Conservation (phyloP, 2,113 vertebrate species). For the Myrmecobius fasciatus region DNA sequence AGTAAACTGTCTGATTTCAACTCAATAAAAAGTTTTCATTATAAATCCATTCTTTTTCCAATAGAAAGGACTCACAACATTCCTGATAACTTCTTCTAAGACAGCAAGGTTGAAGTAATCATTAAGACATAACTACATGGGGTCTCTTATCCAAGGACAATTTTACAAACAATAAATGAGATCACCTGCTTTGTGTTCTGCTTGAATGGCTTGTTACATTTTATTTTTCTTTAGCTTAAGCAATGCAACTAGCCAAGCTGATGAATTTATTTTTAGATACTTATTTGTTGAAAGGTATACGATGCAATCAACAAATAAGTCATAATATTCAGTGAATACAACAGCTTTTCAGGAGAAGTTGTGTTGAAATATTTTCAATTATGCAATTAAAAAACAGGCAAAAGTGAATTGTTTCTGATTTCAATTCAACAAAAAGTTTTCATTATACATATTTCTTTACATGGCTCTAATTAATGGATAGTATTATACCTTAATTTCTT, state of each 20-base stretch:
- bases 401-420: background rate
- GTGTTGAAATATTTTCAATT: background rate
- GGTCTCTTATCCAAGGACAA: background rate
- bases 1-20: background rate
- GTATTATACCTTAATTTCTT: background rate
- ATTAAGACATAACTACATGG: background rate
- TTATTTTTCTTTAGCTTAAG: background rate
- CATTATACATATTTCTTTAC: background rate
- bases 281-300: background rate
- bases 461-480: background rate
- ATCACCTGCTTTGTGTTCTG: background rate
- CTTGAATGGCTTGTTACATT: background rate
- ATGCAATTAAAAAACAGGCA: background rate
- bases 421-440: background rate
- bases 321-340: background rate
- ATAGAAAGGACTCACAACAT: background rate
- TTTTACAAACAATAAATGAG: background rate
- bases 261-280: background rate
- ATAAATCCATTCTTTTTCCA: background rate
- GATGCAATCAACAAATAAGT: background rate
- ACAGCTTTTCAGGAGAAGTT: background rate
- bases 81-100: background rate
- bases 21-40: background rate
- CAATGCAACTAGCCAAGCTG: background rate
- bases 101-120: background rate